Evolutionary conservation across 1,140 invertebrate genomes (phyloP).

Genomic region (Temnothorax curvispinosus): DNA sequence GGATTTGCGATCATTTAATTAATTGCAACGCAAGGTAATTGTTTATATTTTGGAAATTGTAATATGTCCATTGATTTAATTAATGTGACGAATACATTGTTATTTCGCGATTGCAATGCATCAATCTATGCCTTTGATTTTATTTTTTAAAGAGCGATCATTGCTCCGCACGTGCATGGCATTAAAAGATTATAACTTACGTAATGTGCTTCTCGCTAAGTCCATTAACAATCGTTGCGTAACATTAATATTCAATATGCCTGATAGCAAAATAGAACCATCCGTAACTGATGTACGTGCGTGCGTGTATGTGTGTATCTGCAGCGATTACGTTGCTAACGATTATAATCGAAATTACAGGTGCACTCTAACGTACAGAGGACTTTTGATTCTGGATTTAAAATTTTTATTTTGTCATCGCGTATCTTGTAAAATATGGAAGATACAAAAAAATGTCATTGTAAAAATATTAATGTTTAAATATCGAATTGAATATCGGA

Average conservation of each 20-base stretch:
- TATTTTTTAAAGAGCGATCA: not conserved
- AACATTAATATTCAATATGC: constrained; percentile 46
- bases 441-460: not conserved
- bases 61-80: not conserved
- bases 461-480: constrained; percentile 4
- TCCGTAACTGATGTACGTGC: not conserved
- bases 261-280: constrained; percentile 18
- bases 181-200: constrained; percentile 29
- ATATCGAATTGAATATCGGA: not conserved
- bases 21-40: constrained; percentile 30
- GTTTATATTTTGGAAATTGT: not conserved
- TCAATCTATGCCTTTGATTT: constrained; percentile 25
- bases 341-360: constrained; percentile 28
- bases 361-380: not conserved
- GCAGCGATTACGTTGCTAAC: not conserved
- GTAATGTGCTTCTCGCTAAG: constrained; percentile 10
- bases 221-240: constrained; percentile 42
- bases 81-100: not conserved
- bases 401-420: not conserved
- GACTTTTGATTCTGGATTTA: not conserved
- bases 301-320: not conserved
- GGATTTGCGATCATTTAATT: not conserved
- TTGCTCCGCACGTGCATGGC: not conserved
- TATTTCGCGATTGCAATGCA: not conserved
- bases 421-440: not conserved